Evolutionary conservation across 2,113 vertebrate genomes (phyloP).

Genomic region (Triplophysa dalaica): DNA sequence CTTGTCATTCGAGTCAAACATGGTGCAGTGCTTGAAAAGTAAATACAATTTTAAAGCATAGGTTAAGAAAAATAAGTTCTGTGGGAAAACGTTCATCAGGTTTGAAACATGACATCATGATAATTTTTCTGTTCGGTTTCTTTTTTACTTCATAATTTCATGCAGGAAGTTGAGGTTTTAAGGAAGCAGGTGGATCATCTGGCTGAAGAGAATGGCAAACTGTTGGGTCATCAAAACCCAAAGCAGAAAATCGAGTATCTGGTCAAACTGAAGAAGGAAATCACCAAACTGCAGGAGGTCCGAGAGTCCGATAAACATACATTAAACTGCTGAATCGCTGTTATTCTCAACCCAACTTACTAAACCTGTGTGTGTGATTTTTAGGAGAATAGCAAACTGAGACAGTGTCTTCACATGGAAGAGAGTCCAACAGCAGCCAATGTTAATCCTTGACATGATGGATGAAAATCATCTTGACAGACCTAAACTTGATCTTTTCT

Average conservation of each 20-base stretch:
- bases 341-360: not conserved
- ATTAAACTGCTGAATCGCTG: not conserved
- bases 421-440: conserved; percentile 1
- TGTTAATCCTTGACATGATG: not conserved
- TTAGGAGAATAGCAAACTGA: conserved; percentile 22
- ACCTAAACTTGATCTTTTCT: not conserved
- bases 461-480: not conserved
- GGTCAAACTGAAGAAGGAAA: conserved; percentile 92
- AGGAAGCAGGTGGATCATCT: conserved; percentile 83
- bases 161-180: conserved; percentile 83
- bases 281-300: conserved; percentile 87
- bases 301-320: not conserved
- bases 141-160: not conserved
- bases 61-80: no score
- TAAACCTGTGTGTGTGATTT: not conserved
- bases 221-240: conserved; percentile 91
- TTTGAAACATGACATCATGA: not conserved
- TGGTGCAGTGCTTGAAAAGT: not conserved
- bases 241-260: conserved; percentile 96
- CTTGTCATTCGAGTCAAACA: not conserved
- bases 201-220: conserved; percentile 91
- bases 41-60: no score
- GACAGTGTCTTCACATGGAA: conserved; percentile 26
- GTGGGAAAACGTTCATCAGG: no score
- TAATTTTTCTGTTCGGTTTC: not conserved